These are phyloP conservation scores for Archips xylosteana DNA, from an alignment of 2,888 invertebrate genomes.

Conservation along the genomic window DNA sequence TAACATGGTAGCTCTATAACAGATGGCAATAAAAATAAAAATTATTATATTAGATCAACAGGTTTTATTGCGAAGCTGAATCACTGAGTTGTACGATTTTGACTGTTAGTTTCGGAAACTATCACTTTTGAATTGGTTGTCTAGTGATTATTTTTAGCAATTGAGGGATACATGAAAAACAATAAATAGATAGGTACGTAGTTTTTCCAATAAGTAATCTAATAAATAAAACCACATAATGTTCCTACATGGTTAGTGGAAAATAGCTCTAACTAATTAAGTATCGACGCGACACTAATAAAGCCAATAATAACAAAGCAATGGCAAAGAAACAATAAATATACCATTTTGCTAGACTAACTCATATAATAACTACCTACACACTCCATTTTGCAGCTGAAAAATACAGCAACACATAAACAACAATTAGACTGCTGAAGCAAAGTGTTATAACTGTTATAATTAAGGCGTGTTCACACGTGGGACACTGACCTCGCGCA, in stretches of 20 bases:
- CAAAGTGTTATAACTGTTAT: conserved; percentile 26
- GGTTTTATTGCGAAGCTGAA: neutral
- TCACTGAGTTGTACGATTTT: neutral
- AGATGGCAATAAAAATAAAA: neutral
- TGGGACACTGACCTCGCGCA: conserved; percentile 57
- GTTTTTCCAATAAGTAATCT: too few relatives aligned
- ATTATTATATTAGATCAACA: neutral
- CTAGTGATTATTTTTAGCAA: too few relatives aligned
- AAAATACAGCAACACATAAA: conserved; percentile 25
- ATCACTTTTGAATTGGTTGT: too few relatives aligned
- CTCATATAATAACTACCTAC: neutral
- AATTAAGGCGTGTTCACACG: conserved; percentile 40
- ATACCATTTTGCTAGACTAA: neutral
- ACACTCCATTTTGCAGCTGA: neutral
- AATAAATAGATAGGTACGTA: too few relatives aligned
- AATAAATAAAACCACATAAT: too few relatives aligned
- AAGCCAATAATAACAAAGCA: neutral
- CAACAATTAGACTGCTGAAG: conserved; percentile 26
- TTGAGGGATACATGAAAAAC: too few relatives aligned
- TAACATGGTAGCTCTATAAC: neutral
- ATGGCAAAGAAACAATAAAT: neutral
- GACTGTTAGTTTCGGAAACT: neutral
- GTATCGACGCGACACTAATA: neutral
- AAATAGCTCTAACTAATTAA: too few relatives aligned
- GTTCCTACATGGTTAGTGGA: too few relatives aligned